Evolutionary conservation across 2,888 invertebrate species (phyloP).

Genomic region (Morpho achilles): DNA sequence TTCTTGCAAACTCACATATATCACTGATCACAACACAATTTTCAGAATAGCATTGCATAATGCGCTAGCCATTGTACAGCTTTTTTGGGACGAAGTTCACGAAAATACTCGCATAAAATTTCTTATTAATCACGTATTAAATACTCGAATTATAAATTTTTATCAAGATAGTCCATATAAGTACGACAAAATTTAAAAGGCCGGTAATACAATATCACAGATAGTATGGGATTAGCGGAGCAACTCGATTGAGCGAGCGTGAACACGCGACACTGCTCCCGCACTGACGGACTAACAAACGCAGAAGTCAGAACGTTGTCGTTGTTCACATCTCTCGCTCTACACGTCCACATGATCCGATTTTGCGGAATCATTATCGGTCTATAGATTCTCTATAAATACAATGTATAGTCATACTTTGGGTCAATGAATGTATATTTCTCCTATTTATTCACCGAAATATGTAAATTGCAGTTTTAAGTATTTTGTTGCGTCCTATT

Average conservation of each 20-base stretch:
- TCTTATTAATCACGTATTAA: neutral
- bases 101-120: conserved; percentile 1
- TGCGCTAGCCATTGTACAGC: conserved; percentile 12
- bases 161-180: conserved; percentile 5
- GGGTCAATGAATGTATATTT: too few relatives aligned
- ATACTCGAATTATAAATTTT: neutral
- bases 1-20: neutral
- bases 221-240: conserved; percentile 11
- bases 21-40: conserved; percentile 7
- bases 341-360: conserved; percentile 16
- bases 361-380: conserved; percentile 22
- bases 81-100: conserved; percentile 13
- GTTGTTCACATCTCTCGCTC: conserved; percentile 13
- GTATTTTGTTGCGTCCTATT: too few relatives aligned
- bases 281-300: conserved; percentile 17
- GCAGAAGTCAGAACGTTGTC: neutral
- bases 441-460: too few relatives aligned
- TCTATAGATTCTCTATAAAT: conserved; percentile 2
- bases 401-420: too few relatives aligned
- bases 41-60: conserved; percentile 12
- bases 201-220: conserved; percentile 22
- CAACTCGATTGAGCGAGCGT: conserved; percentile 4
- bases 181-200: conserved; percentile 14
- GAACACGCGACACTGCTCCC: conserved; percentile 11
- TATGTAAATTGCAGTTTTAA: too few relatives aligned